Base-by-base conservation (phyloP, 2,888 invertebrate genomes). In the Ceriagrion tenellum region DNA sequence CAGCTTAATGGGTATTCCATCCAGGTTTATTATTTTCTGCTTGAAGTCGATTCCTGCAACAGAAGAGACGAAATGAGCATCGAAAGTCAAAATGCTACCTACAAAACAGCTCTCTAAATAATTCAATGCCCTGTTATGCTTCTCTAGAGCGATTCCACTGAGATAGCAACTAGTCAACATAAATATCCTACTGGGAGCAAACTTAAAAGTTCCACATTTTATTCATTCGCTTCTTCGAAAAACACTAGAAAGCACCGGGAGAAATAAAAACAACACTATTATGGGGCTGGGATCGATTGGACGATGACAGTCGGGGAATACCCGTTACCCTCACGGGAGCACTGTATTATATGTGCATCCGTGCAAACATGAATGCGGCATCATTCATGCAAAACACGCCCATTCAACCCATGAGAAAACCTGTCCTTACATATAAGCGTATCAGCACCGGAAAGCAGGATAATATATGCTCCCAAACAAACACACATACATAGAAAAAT, bases 21-120 rank as follows among this genome's bases (percentile, higher is more conserved):
- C 99, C 96, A 99, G 97, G 97, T 98, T 98, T 96, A 99, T 98
- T 96, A 99, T 98, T 97, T 99, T 99, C 97, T 99, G 99, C 97
- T 99, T 99, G 97, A 99, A 99, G 97, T 99, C 99, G 97, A 99
- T 98, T 96, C 99, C 99, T 99, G 97, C 69, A 97, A 97, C 95
- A 95, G 95, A 88, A 95, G 96, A 95, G 35, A 81, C 35, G 30
- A 81, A 81, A 81, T 81, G 16, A 81, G 26, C 18, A 81, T 18
- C 81, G 30, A 16, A 81, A 81, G 30, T 16, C 2, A 81, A n/a
- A n/a, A 81, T 35, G n/a, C n/a, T 81, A 12, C 16, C 81, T 35
- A 35, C 8, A n/a, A 35, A 1, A 35, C 6, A 35, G 0, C 16
- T 4, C 30, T 35, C 81, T 35, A 30, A 81, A 81, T 81, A 81